phyloP scores from a whole-genome alignment of 2,888 invertebrate species.

The Leptopilina drosophilae region DNA sequence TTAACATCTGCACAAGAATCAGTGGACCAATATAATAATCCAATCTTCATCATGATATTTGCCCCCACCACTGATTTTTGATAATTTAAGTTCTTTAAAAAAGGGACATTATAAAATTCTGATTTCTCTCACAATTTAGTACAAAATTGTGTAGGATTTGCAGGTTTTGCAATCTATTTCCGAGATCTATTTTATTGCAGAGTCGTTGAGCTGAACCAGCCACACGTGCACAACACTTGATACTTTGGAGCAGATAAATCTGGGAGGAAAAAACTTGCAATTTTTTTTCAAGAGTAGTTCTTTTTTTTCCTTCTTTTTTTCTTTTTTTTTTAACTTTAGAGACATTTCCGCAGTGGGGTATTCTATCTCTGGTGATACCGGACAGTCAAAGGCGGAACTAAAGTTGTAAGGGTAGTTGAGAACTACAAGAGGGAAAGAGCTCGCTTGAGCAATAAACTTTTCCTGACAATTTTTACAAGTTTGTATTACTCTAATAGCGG shows the following conservation, averaged over 20 bases:
- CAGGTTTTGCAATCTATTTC: conserved; percentile 12
- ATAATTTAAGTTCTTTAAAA: neutral
- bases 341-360: conserved; percentile 5
- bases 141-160: conserved; percentile 5
- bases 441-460: conserved; percentile 18
- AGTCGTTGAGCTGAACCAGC: neutral
- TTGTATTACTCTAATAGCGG: conserved; percentile 4
- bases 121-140: neutral
- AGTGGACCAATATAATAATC: no score
- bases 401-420: conserved; percentile 29
- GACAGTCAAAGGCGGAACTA: conserved; percentile 19
- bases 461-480: conserved; percentile 6
- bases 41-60: no score
- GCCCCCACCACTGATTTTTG: no score
- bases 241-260: conserved; percentile 17
- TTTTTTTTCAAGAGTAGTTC: neutral
- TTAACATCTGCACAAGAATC: no score
- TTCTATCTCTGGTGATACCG: conserved; percentile 10
- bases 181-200: conserved; percentile 12
- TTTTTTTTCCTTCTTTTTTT: no score
- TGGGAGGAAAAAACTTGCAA: neutral
- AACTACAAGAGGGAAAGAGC: neutral
- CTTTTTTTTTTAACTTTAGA: conserved; percentile 2
- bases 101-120: neutral
- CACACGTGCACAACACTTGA: neutral